Conservation (phyloP, 1,140 invertebrate species). For the Caenorhabditis brenneri region DNA sequence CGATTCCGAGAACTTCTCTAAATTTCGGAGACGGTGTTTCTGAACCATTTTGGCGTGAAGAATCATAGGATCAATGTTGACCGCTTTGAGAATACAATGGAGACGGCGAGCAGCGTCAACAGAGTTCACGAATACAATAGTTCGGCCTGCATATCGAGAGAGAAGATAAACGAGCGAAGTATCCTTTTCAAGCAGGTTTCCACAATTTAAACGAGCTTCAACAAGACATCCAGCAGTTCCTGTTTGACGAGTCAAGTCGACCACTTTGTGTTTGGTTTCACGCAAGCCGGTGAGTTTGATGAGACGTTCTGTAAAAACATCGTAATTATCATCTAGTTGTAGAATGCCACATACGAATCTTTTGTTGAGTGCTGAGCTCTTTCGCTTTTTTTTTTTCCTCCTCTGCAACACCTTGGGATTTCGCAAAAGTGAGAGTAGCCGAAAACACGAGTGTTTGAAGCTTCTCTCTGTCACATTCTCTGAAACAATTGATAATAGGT, state of each 20-base stretch:
- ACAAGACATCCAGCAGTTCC: conserved; percentile 83
- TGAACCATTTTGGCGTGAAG: conserved; percentile 95
- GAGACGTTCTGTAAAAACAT: conserved; percentile 29
- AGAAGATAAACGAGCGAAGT: conserved; percentile 91
- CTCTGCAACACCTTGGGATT: conserved; percentile 12
- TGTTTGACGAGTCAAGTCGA: conserved; percentile 82
- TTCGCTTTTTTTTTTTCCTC: conserved; percentile 32
- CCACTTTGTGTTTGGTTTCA: conserved; percentile 81
- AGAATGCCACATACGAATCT: conserved; percentile 68
- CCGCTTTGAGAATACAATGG: conserved; percentile 80
- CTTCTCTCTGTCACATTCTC: conserved; percentile 59
- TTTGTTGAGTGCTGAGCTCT: conserved; percentile 66
- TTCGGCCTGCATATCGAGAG: conserved; percentile 82
- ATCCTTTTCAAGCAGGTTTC: conserved; percentile 82
- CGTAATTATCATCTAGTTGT: too few species aligned
- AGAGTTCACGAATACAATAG: conserved; percentile 95
- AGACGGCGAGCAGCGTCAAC: conserved; percentile 88
- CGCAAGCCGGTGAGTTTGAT: conserved; percentile 48
- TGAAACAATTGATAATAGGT: neutral
- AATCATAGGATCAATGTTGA: conserved; percentile 81
- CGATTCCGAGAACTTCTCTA: conserved; percentile 80
- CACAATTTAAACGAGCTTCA: conserved; percentile 80
- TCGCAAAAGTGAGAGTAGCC: conserved; percentile 86
- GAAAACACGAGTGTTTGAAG: conserved; percentile 96
- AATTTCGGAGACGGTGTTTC: conserved; percentile 87